A percentile compares a stretch with the other conserved stretches of the same genome.
phyloP scores from a whole-genome alignment of 2,797 vertebrate genomes.

The Sparidentex hasta region DNA sequence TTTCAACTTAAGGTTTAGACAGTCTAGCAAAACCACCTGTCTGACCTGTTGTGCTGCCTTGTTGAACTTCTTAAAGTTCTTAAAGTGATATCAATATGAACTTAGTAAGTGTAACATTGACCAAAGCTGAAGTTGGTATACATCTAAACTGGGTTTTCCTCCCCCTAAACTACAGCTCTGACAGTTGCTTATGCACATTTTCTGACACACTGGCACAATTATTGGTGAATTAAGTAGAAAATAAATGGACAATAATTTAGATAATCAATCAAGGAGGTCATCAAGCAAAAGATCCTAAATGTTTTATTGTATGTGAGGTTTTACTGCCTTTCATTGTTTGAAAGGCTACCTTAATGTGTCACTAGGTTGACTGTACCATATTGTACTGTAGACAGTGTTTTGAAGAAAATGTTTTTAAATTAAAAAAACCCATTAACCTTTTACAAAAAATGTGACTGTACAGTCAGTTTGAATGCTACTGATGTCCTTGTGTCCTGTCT shows the following conservation, averaged over 20 bases:
- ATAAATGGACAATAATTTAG: neutral
- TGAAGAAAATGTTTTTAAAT: neutral
- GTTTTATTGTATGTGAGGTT: neutral
- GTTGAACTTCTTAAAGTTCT: neutral
- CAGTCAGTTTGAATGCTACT: neutral
- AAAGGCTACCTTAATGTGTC: neutral
- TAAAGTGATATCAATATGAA: neutral
- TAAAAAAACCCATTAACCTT: too few relatives aligned
- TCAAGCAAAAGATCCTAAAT: neutral
- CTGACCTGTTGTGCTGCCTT: neutral
- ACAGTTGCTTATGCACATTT: neutral
- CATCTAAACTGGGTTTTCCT: neutral
- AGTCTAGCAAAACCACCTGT: neutral
- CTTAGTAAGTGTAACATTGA: neutral
- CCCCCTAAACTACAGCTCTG: neutral
- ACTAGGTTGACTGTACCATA: neutral
- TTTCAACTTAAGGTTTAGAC: neutral
- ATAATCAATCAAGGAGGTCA: neutral
- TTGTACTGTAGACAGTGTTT: neutral
- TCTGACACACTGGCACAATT: neutral
- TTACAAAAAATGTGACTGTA: neutral
- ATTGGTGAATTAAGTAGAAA: neutral
- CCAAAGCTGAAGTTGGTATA: neutral
- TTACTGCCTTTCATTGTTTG: neutral
- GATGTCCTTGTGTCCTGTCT: conserved; percentile 8